Conservation (phyloP, 2,888 invertebrate species). For the Caenorhabditis uteleia region DNA sequence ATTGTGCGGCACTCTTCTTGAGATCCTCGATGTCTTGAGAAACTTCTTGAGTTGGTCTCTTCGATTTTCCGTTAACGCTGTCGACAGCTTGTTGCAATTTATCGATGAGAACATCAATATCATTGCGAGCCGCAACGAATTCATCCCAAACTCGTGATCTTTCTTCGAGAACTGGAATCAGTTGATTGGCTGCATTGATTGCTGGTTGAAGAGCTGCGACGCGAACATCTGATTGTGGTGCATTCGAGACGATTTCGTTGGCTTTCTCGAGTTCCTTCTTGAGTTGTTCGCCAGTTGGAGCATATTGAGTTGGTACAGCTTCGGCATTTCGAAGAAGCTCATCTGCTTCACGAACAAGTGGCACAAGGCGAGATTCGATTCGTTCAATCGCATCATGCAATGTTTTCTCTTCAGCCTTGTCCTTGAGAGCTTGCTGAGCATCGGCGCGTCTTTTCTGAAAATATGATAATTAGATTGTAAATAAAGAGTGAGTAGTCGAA, state of each 20-base stretch:
- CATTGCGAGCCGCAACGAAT: conserved; percentile 46
- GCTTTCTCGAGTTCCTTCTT: conserved; percentile 19
- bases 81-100: conserved; percentile 35
- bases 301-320: conserved; percentile 34
- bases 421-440: conserved; percentile 28
- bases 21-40: conserved; percentile 16
- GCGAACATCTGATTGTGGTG: conserved; percentile 5
- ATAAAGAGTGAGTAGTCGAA: not conserved
- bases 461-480: not conserved
- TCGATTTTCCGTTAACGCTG: conserved; percentile 14
- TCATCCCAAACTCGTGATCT: conserved; percentile 34
- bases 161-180: conserved; percentile 31
- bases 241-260: not conserved
- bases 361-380: conserved; percentile 19
- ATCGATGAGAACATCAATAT: conserved; percentile 35
- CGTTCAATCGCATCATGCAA: conserved; percentile 22
- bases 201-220: conserved; percentile 10
- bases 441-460: conserved; percentile 32
- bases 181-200: conserved; percentile 23
- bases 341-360: conserved; percentile 31
- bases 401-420: conserved; percentile 19
- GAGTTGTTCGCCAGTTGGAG: conserved; percentile 27
- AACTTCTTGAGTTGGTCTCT: conserved; percentile 19
- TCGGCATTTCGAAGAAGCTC: conserved; percentile 31
- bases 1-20: conserved; percentile 7